phyloP scores from a whole-genome alignment of 2,113 vertebrate species.

The Pelecanus crispus region DNA sequence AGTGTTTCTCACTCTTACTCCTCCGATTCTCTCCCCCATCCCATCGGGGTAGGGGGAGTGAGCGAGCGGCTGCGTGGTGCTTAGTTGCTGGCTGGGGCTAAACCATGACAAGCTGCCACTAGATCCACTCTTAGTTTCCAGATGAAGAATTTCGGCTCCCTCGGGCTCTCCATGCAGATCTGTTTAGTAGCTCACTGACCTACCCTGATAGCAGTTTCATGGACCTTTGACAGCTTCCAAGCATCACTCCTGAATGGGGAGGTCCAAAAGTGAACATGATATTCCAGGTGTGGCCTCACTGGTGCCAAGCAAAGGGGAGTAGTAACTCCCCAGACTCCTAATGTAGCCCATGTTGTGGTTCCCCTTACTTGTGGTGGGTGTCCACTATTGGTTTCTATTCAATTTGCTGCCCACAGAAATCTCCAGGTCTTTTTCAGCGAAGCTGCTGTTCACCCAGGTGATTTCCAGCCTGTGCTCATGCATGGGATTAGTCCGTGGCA shows the following conservation, averaged over 20 bases:
- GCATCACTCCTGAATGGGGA: not conserved
- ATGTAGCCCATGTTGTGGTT: not conserved
- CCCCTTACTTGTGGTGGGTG: not conserved
- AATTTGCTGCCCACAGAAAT: not conserved
- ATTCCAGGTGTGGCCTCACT: not conserved
- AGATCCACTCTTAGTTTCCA: not conserved
- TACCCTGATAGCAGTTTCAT: not conserved
- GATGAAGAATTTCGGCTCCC: fast-evolving
- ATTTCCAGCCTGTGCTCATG: not conserved
- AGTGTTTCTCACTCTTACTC: no score
- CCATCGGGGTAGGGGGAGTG: no score
- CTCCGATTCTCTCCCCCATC: no score
- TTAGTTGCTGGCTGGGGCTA: no score
- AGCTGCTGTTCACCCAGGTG: not conserved
- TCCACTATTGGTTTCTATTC: not conserved
- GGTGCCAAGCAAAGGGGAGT: not conserved
- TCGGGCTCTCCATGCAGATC: not conserved
- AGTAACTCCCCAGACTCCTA: not conserved
- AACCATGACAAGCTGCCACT: not conserved
- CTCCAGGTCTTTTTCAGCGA: not conserved
- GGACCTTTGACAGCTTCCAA: not conserved
- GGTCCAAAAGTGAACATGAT: not conserved
- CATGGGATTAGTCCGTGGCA: not conserved
- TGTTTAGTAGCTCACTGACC: not conserved
- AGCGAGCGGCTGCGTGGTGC: no score